Evolutionary conservation across 2,888 invertebrate species (phyloP).

Genomic region (Dynastes hyllus): DNA sequence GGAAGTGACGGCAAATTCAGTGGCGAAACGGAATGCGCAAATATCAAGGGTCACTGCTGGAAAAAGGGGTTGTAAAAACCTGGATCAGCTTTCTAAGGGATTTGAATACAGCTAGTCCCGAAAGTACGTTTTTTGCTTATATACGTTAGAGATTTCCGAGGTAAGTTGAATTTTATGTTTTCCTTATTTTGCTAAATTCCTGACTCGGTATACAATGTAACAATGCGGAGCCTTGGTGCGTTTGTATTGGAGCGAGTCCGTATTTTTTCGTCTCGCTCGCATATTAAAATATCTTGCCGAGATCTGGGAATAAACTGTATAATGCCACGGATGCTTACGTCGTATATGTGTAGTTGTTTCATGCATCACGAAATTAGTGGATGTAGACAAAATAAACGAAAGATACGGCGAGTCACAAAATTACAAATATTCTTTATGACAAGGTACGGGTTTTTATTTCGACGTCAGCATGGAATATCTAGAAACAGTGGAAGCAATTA

Average conservation of each 20-base stretch:
- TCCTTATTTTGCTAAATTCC: slow-evolving; percentile 47
- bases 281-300: slow-evolving; percentile 43
- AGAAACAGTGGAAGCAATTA: too few species aligned
- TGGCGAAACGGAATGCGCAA: slow-evolving; percentile 56
- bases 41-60: slow-evolving; percentile 56
- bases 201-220: slow-evolving; percentile 39
- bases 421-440: not conserved
- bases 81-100: slow-evolving; percentile 57
- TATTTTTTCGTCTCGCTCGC: slow-evolving; percentile 35
- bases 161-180: slow-evolving; percentile 47
- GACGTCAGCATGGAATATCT: too few species aligned
- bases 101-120: slow-evolving; percentile 57
- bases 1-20: slow-evolving; percentile 46
- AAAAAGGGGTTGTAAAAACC: slow-evolving; percentile 58
- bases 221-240: slow-evolving; percentile 17
- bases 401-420: not conserved
- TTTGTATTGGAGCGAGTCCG: slow-evolving; percentile 34
- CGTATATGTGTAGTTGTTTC: slow-evolving; percentile 19
- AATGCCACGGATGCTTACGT: slow-evolving; percentile 29
- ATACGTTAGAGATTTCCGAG: slow-evolving; percentile 49
- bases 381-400: slow-evolving; percentile 27
- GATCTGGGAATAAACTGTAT: slow-evolving; percentile 29
- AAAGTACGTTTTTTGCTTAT: slow-evolving; percentile 57
- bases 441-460: too few species aligned
- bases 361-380: slow-evolving; percentile 23